A percentile compares a stretch with the other conserved stretches of the same genome.
phyloP scores from a whole-genome alignment of 1,140 invertebrate species.

The Goniozus legneri region DNA sequence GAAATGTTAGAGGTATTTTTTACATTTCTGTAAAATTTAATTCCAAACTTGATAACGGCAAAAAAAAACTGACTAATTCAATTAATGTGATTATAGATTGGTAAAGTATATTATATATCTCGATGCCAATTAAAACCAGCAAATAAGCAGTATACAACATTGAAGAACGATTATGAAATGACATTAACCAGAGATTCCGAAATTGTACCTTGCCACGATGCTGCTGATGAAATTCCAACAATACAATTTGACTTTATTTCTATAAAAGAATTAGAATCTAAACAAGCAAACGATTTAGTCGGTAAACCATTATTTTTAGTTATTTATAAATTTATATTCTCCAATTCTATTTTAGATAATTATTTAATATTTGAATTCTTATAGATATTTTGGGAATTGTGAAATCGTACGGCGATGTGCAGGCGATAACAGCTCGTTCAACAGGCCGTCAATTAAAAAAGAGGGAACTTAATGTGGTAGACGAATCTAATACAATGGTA shows the following conservation, averaged over 20 bases:
- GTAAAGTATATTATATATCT: conserved; percentile 86
- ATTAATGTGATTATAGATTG: conserved; percentile 57
- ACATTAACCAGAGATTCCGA: conserved; percentile 79
- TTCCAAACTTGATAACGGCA: not conserved
- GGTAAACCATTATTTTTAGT: conserved; percentile 58
- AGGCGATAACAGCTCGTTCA: conserved; percentile 67
- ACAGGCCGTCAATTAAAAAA: conserved; percentile 85
- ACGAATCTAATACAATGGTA: conserved; percentile 77
- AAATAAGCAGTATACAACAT: conserved; percentile 81
- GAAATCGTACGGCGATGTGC: conserved; percentile 69
- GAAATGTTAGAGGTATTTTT: conserved; percentile 76
- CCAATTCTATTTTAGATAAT: too few species aligned
- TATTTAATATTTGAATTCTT: conserved; percentile 34
- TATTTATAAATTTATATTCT: too few species aligned
- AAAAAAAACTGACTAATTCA: not conserved
- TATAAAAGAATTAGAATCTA: conserved; percentile 71
- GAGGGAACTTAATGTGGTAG: conserved; percentile 83
- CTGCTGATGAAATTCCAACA: conserved; percentile 65
- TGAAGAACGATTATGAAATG: conserved; percentile 97
- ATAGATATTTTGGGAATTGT: conserved; percentile 90
- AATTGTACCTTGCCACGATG: conserved; percentile 67
- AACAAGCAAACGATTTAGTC: conserved; percentile 65
- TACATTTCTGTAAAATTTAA: not conserved
- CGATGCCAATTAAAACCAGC: conserved; percentile 81
- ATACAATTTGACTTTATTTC: conserved; percentile 81